phyloP scores from a whole-genome alignment of 2,113 vertebrate genomes.

The Hoplias malabaricus region DNA sequence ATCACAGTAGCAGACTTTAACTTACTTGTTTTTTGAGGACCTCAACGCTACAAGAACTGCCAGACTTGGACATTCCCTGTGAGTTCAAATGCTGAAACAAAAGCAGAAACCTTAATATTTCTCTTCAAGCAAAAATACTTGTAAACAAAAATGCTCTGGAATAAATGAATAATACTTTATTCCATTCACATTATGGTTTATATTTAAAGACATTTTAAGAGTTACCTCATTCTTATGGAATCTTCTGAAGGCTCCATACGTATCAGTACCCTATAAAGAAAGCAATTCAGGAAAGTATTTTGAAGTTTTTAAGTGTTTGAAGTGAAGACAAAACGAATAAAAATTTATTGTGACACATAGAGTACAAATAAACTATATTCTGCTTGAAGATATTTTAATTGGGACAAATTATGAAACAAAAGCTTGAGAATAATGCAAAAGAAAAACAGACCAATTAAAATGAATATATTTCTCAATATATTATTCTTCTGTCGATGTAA shows the following conservation, averaged over 20 bases:
- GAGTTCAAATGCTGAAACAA: background rate
- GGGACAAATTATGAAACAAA: too few species aligned
- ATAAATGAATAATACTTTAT: background rate
- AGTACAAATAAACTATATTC: too few species aligned
- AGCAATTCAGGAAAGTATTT: background rate
- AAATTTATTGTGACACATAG: too few species aligned
- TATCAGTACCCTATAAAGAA: background rate
- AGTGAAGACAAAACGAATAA: too few species aligned
- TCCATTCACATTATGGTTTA: background rate
- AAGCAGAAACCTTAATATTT: background rate
- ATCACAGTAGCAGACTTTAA: background rate
- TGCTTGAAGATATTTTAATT: too few species aligned
- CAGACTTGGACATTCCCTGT: constrained; percentile 15
- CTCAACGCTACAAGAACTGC: constrained; percentile 50
- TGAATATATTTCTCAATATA: too few species aligned
- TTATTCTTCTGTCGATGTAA: too few species aligned
- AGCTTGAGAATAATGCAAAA: too few species aligned
- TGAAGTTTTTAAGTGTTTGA: too few species aligned
- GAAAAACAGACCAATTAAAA: too few species aligned
- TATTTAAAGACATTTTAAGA: background rate
- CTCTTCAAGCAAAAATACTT: too few species aligned
- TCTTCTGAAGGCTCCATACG: constrained; percentile 10
- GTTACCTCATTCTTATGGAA: constrained; percentile 45
- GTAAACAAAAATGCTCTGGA: background rate
- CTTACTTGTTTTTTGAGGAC: constrained; percentile 40